A percentile compares a stretch with the other conserved stretches of the same genome.
Evolutionary conservation across 2,888 invertebrate genomes (phyloP).

Genomic region (Philereme transversata): DNA sequence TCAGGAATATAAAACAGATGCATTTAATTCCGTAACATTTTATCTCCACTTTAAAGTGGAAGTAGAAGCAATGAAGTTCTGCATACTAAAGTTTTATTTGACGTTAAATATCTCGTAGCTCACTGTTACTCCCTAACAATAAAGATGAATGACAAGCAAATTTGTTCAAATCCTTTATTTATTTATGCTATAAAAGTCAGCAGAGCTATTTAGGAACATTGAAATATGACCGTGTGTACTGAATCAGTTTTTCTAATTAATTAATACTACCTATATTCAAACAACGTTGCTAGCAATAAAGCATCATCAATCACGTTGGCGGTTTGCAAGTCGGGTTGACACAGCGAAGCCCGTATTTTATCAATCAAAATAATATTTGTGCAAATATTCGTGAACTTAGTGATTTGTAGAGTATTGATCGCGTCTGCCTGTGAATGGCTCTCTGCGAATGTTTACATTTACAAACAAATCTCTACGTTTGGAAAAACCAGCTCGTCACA

Average conservation of each 20-base stretch:
- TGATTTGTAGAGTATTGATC: slow-evolving; percentile 6
- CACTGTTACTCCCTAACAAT: slow-evolving; percentile 15
- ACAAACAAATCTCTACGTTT: not conserved
- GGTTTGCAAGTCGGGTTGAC: slow-evolving; percentile 5
- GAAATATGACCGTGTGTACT: not conserved
- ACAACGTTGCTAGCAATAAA: slow-evolving; percentile 9
- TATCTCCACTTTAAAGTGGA: not conserved
- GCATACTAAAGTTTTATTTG: slow-evolving; percentile 16
- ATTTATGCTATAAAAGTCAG: not conserved
- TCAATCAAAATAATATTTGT: slow-evolving; percentile 16
- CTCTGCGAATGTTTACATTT: no score
- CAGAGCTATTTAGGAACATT: not conserved
- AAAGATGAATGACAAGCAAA: slow-evolving; percentile 14
- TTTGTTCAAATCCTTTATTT: slow-evolving; percentile 8
- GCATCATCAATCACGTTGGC: slow-evolving; percentile 21
- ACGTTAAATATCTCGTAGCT: slow-evolving; percentile 18
- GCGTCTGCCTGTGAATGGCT: not conserved
- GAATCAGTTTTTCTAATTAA: not conserved
- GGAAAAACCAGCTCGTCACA: no score
- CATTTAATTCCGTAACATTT: not conserved
- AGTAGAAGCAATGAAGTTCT: slow-evolving; percentile 3
- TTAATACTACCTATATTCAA: not conserved
- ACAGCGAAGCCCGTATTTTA: slow-evolving; percentile 3
- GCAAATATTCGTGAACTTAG: slow-evolving; percentile 7
- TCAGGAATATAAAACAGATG: not conserved